A percentile compares a stretch with the other conserved stretches of the same genome.
Evolutionary conservation across 2,888 invertebrate genomes (phyloP).

Genomic region (Dicyrtoma fusca): DNA sequence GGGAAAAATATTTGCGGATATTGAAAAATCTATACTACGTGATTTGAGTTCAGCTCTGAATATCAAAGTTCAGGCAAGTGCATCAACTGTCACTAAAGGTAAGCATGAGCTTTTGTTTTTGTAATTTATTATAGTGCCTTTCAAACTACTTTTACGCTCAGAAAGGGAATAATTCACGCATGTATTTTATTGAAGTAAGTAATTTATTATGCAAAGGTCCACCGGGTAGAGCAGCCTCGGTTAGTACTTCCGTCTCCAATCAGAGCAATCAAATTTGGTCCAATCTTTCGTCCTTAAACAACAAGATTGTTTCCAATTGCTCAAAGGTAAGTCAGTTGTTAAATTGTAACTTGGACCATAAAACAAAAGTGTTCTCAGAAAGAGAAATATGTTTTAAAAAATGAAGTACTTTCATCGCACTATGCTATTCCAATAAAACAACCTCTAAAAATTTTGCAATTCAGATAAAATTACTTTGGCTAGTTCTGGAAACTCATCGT

Average conservation of each 20-base stretch:
- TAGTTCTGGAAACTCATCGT: slow-evolving; percentile 22
- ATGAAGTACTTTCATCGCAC: no score
- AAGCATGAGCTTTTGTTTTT: no score
- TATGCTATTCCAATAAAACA: no score
- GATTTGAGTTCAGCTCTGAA: slow-evolving; percentile 58
- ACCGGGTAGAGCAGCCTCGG: slow-evolving; percentile 31
- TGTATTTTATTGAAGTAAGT: neutral
- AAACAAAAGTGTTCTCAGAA: no score
- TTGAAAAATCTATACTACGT: slow-evolving; percentile 61
- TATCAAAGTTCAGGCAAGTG: slow-evolving; percentile 11
- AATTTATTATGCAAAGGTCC: neutral
- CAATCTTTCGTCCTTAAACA: slow-evolving; percentile 69
- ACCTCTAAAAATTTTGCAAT: no score
- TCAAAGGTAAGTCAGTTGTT: slow-evolving; percentile 13
- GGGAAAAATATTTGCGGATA: slow-evolving; percentile 61
- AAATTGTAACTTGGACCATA: no score
- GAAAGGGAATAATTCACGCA: neutral
- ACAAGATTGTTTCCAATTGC: slow-evolving; percentile 40
- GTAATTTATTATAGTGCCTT: no score
- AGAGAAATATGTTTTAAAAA: no score
- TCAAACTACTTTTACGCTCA: no score
- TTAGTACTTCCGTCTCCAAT: slow-evolving; percentile 8
- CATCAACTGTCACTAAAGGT: slow-evolving; percentile 21
- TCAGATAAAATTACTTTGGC: slow-evolving; percentile 31
- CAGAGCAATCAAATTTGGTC: slow-evolving; percentile 69